phyloP scores from a whole-genome alignment of 2,113 vertebrate genomes.

The Illadopsis cleaveri region DNA sequence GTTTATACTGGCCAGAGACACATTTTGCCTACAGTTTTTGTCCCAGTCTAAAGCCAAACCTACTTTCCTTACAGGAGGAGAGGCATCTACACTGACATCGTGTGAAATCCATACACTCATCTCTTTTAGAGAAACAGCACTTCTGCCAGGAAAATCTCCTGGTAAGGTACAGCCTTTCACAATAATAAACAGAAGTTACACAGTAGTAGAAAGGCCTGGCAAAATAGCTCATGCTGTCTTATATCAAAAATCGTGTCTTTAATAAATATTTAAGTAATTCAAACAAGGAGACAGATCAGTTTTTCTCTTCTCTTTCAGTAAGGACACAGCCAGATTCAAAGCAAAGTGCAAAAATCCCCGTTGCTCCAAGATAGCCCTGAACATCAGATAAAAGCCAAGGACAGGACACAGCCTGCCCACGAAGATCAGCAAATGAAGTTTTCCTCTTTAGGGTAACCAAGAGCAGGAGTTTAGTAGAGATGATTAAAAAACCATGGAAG shows the following conservation, averaged over 20 bases:
- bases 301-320: neutral
- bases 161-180: neutral
- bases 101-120: neutral
- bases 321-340: neutral
- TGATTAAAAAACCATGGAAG: neutral
- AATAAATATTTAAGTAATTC: neutral
- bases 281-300: neutral
- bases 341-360: slow-evolving; percentile 37
- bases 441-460: neutral
- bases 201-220: neutral
- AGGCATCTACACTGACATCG: neutral
- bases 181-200: neutral
- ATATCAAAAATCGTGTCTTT: neutral
- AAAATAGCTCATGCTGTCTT: neutral
- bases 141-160: neutral
- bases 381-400: neutral
- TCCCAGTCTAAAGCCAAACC: neutral
- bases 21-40: neutral
- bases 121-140: neutral
- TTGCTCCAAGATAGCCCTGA: neutral
- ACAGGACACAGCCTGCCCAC: neutral
- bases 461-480: neutral
- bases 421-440: neutral
- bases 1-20: neutral
- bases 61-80: neutral